phyloP scores from a whole-genome alignment of 2,113 vertebrate species.

The Cyphomyrus plagiostoma region DNA sequence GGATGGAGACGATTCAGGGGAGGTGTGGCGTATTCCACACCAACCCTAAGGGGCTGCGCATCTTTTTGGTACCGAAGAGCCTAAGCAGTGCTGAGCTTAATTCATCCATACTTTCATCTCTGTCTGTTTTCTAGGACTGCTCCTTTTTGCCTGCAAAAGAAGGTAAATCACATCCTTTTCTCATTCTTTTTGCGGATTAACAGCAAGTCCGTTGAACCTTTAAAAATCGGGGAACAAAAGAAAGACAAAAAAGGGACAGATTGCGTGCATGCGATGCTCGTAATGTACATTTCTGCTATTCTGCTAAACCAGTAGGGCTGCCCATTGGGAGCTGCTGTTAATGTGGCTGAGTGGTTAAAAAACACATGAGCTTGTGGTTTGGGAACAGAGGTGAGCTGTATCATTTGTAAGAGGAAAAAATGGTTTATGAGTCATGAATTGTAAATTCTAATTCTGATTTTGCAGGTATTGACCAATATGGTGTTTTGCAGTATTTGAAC shows the following conservation, averaged over 20 bases:
- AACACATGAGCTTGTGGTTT: not conserved
- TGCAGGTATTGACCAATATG: not conserved
- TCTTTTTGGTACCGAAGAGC: not conserved
- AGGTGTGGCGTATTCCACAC: not conserved
- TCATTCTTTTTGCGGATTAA: not conserved
- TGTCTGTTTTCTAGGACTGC: not conserved
- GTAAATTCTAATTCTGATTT: not conserved
- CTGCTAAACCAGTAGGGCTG: constrained; percentile 1
- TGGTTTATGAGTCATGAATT: not conserved
- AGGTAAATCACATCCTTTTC: not conserved
- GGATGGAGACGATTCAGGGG: not conserved
- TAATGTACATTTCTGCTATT: not conserved
- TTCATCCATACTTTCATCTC: not conserved
- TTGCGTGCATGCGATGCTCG: not conserved
- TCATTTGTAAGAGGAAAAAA: not conserved
- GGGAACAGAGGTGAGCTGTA: not conserved
- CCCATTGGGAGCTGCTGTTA: not conserved
- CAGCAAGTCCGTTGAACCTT: not conserved
- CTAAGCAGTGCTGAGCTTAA: not conserved
- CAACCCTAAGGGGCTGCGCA: constrained; percentile 1
- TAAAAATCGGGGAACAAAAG: not conserved
- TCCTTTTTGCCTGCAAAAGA: not conserved
- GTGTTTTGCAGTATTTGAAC: not conserved
- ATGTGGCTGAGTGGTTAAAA: not conserved
- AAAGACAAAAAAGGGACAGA: not conserved